These are phyloP conservation scores for Ptychodera flava DNA, from an alignment of 35 echinoderm and acorn worm species.

Conservation along the genomic window DNA sequence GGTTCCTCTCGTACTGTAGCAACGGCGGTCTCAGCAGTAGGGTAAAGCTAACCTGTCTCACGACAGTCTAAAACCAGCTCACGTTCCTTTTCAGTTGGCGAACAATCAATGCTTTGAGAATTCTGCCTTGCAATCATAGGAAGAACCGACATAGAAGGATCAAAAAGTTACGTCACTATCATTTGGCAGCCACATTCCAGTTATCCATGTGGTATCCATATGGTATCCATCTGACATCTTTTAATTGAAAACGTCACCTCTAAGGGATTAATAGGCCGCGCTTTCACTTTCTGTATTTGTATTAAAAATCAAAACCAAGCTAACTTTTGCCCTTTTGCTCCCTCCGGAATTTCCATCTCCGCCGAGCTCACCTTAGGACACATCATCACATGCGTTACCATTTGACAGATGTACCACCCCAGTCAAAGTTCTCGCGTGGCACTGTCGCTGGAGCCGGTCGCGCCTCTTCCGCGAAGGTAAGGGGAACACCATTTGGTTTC, in stretches of 20 bases:
- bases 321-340: conserved; percentile 31
- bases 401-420: conserved; percentile 75
- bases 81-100: conserved; percentile 89
- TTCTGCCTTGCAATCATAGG: conserved; percentile 93
- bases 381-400: conserved; percentile 48
- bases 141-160: conserved; percentile 96
- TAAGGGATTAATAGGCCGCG: conserved; percentile 43
- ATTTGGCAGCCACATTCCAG: conserved; percentile 65
- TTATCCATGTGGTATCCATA: conserved; percentile 47
- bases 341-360: conserved; percentile 15
- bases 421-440: conserved; percentile 78
- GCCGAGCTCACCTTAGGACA: conserved; percentile 35
- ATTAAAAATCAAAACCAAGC: conserved; percentile 28
- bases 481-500: too few relatives aligned
- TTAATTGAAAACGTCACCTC: conserved; percentile 8
- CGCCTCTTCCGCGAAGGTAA: neutral
- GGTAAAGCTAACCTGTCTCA: conserved; percentile 98
- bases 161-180: conserved; percentile 88
- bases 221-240: conserved; percentile 83
- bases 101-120: conserved; percentile 93
- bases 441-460: conserved; percentile 45
- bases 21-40: conserved; percentile 63
- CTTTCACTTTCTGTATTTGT: conserved; percentile 28
- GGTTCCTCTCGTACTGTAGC: conserved; percentile 46
- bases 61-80: conserved; percentile 89